phyloP scores from a whole-genome alignment of 2,797 vertebrate genomes.

The Trachops cirrhosus region DNA sequence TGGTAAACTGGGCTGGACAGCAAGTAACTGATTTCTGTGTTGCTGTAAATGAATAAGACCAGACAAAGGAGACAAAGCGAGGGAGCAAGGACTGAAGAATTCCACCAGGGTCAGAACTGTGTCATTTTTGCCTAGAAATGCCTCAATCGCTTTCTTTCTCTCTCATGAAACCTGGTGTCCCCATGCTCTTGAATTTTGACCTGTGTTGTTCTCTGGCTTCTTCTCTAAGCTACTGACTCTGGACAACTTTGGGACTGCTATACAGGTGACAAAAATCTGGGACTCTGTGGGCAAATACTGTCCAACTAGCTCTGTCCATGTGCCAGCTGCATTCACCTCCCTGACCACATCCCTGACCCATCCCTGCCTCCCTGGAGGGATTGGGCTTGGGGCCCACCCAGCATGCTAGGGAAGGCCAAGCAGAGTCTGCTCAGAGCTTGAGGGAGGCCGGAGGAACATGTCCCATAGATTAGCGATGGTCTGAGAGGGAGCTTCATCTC shows the following conservation, averaged over 20 bases:
- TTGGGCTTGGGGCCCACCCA: background rate
- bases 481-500: background rate
- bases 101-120: background rate
- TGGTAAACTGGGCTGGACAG: background rate
- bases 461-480: background rate
- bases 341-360: accelerated
- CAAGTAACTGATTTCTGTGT: background rate
- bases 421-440: background rate
- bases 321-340: background rate
- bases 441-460: background rate
- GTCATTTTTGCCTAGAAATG: background rate
- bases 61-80: background rate
- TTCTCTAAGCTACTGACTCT: background rate
- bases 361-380: background rate
- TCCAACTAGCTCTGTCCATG: background rate
- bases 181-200: conserved; percentile 34
- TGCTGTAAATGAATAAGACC: background rate
- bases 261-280: conserved; percentile 64
- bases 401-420: background rate
- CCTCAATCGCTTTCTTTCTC: conserved; percentile 39
- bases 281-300: background rate
- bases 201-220: conserved; percentile 35
- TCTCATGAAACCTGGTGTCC: conserved; percentile 60
- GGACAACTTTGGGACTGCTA: background rate
- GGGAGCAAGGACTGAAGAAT: background rate